Evolutionary conservation across 2,888 invertebrate genomes (phyloP), one percentile per base, ranked within the genome.

Genomic region (Macroteleia sp.): DNA sequence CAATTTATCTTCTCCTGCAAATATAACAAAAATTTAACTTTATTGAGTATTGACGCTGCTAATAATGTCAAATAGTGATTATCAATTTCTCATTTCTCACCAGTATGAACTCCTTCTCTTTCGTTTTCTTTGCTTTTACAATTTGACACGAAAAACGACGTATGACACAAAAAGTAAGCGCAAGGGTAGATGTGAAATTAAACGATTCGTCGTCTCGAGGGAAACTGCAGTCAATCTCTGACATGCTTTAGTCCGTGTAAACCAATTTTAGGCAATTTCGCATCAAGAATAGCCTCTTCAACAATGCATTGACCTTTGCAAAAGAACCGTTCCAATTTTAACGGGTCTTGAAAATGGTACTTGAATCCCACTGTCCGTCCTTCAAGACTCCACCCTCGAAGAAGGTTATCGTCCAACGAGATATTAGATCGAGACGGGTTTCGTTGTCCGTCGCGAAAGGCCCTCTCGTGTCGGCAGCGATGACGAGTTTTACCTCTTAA

Each of bases 251-350:
- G 85, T 82, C 83, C 88, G 87, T 89, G 90, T 91, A 91, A 91
- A 91, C 90, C 91, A 91, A 91, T 91, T 91, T 91, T 89, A 89
- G 91, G 90, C 91, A 91, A 91, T 91, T 91, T 91, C 91, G 84
- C 87, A 82, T 83, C 90, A 90, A 91, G 91, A 91, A 91, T 91
- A 89, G 91, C 90, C 89, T 86, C 91, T 89, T 86, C 85, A 88
- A 82, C 86, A 82, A 87, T 86, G 87, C 88, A 90, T 90, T 89
- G 90, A 90, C 90, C 90, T 87, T 73, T 82, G 82, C 83, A 59
- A 67, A 82, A 85, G 87, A 85, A 87, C 88, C 89, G 88, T 90
- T 90, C 88, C 90, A 90, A 89, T 90, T 88, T 87, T 85, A 85
- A 86, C 85, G 84, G 87, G 82, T 82, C 86, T 87, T 80, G 80